phyloP scores from a whole-genome alignment of 2,888 invertebrate species.

The Sialis lutaria region DNA sequence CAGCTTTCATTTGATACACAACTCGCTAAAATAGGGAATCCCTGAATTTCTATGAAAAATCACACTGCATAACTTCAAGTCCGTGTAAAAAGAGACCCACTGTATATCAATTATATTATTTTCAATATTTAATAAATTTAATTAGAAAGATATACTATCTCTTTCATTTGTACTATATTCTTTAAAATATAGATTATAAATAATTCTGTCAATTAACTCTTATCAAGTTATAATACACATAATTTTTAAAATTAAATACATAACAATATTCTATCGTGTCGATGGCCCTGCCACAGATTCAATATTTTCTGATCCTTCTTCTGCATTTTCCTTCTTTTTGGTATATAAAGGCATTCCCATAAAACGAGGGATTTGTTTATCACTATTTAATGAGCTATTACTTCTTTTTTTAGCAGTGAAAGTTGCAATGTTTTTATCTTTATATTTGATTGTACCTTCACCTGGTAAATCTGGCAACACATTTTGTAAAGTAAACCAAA shows the following conservation, averaged over 20 bases:
- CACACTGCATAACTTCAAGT: too few relatives aligned
- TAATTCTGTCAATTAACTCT: background rate
- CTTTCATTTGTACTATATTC: background rate
- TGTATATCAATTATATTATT: too few relatives aligned
- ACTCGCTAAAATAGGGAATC: too few relatives aligned
- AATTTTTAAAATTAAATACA: background rate
- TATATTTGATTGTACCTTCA: conserved; percentile 63
- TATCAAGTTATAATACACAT: too few relatives aligned
- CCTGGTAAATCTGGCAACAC: conserved; percentile 55
- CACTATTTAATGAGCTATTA: conserved; percentile 14
- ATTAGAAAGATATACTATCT: too few relatives aligned
- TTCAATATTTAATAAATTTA: background rate
- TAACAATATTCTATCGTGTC: conserved; percentile 4
- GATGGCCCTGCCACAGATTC: background rate
- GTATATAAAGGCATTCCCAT: conserved; percentile 66
- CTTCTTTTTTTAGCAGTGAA: conserved; percentile 26
- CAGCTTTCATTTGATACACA: too few relatives aligned
- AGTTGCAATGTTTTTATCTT: conserved; percentile 24
- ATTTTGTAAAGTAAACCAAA: conserved; percentile 50
- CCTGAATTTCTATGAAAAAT: too few relatives aligned
- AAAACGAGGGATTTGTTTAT: conserved; percentile 33
- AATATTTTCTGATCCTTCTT: conserved; percentile 6
- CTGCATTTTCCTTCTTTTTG: conserved; percentile 13
- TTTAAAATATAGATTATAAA: background rate
- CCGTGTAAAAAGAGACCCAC: too few relatives aligned